These are phyloP conservation scores for Ophioninae sp. DNA, from an alignment of 2,888 invertebrate species.

Conservation along the genomic window DNA sequence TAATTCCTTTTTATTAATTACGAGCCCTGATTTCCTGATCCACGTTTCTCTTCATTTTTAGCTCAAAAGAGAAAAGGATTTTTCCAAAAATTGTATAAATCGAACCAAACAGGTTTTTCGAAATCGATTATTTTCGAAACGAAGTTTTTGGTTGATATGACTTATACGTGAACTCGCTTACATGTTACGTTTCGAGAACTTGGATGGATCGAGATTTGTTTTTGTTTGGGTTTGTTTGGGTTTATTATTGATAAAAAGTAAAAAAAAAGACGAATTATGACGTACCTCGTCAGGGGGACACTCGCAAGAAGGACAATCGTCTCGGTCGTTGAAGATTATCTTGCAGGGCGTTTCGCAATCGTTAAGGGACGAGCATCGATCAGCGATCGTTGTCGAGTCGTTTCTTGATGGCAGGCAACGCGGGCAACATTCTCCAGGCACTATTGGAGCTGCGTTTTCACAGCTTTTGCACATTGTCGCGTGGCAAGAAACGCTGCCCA, in stretches of 20 bases:
- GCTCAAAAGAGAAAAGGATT: too few species aligned
- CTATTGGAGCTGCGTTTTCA: slow-evolving; percentile 69
- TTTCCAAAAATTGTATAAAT: too few species aligned
- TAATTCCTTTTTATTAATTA: not conserved
- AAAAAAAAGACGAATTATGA: not conserved
- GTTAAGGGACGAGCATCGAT: slow-evolving; percentile 62
- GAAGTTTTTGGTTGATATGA: too few species aligned
- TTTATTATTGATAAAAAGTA: too few species aligned
- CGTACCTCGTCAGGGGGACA: slow-evolving; percentile 66
- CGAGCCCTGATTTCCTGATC: not conserved
- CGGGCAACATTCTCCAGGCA: slow-evolving; percentile 75
- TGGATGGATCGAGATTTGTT: too few species aligned
- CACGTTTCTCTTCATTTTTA: too few species aligned
- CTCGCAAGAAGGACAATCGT: slow-evolving; percentile 72
- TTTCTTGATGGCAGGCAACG: slow-evolving; percentile 69
- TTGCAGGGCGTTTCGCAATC: slow-evolving; percentile 71
- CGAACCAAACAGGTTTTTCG: too few species aligned
- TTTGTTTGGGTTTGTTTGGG: too few species aligned
- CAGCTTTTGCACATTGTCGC: slow-evolving; percentile 76
- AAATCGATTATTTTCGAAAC: too few species aligned
- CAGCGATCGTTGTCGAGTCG: slow-evolving; percentile 47
- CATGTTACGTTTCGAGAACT: too few species aligned
- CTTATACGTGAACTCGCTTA: too few species aligned
- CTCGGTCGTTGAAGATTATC: slow-evolving; percentile 63
- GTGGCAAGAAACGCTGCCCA: slow-evolving; percentile 70